These are phyloP conservation scores for Campylomormyrus numenius DNA, from an alignment of 2,113 vertebrate genomes.

Conservation along the genomic window DNA sequence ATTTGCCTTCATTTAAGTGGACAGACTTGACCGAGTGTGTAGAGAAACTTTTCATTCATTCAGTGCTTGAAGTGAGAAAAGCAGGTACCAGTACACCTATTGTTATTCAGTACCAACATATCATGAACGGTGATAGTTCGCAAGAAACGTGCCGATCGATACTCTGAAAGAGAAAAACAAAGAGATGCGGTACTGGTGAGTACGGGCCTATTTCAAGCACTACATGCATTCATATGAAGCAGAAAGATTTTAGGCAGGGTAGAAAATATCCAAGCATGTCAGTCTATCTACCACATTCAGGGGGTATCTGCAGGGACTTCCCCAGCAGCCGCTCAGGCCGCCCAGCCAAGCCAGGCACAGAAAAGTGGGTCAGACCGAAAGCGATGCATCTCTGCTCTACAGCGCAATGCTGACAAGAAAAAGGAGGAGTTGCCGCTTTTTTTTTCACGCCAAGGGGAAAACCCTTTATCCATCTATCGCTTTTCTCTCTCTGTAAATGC, in stretches of 20 bases:
- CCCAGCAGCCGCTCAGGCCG: constrained; percentile 49
- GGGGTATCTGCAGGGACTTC: constrained; percentile 60
- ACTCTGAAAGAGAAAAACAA: background rate
- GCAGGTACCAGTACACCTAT: background rate
- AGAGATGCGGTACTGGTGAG: background rate
- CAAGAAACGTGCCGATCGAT: background rate
- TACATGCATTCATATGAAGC: constrained; percentile 6
- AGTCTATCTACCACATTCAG: constrained; percentile 51
- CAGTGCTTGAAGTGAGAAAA: background rate
- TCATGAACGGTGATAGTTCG: background rate
- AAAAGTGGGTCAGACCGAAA: constrained; percentile 66
- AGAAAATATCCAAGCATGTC: constrained; percentile 54
- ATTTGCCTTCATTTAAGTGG: background rate
- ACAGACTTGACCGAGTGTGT: background rate
- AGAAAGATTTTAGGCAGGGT: constrained; percentile 31
- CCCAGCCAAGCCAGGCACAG: constrained; percentile 57
- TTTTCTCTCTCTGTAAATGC: background rate
- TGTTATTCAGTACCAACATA: background rate
- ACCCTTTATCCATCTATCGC: background rate
- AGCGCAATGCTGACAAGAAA: background rate
- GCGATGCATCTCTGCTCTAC: constrained; percentile 44
- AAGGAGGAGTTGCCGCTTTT: background rate
- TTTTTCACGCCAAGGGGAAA: background rate
- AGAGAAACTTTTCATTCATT: background rate
- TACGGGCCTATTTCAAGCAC: background rate